Base-by-base conservation (phyloP, 2,888 invertebrate genomes). In the Phaedon cochleariae region DNA sequence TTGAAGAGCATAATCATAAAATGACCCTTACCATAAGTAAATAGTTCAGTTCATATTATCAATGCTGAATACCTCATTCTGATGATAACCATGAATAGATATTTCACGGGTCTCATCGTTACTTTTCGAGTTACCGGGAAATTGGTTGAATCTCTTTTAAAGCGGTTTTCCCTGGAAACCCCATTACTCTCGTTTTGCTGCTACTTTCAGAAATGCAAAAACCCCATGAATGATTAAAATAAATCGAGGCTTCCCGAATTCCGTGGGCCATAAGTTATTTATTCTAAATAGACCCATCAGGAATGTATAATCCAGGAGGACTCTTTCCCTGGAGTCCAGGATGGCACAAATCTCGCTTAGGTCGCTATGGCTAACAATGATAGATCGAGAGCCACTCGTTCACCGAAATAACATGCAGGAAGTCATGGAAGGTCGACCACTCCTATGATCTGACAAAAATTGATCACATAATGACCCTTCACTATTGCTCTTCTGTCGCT, bases 321-420 rank as follows among this genome's bases (percentile, higher is more conserved):
- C 34, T 41, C 51, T 60, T 68, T 72, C 75, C 70, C 71, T 52
- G 52, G 73, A 67, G 70, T 68, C 65, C 61, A 67, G 55, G 63
- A 61, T 69, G 72, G 73, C 77, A 79, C 79, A 80, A 79, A 80
- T 80, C 79, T 76, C 77, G 77, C 78, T 79, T 80, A 76, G 76
- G 73, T 74, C 68, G 72, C 73, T 69, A 64, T 62, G 62, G 66
- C 74, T 77, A 73, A 75, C 76, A 73, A 76, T 77, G 77, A 77
- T 74, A 68, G 75, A 76, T 77, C 74, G 41, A 4, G 12, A 10
- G 72, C 71, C 65, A 68, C 66, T 72, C 63, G 65, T 65, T 65
- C 67, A 61, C 70, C 62, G 64, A 65, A 59, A 62, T 64, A 64
- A 65, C 67, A 69, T 65, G 55, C 63, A 72, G 69, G 67, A 71